These are phyloP conservation scores for Trichopria drosophilae DNA, from an alignment of 2,888 invertebrate species.

Conservation along the genomic window DNA sequence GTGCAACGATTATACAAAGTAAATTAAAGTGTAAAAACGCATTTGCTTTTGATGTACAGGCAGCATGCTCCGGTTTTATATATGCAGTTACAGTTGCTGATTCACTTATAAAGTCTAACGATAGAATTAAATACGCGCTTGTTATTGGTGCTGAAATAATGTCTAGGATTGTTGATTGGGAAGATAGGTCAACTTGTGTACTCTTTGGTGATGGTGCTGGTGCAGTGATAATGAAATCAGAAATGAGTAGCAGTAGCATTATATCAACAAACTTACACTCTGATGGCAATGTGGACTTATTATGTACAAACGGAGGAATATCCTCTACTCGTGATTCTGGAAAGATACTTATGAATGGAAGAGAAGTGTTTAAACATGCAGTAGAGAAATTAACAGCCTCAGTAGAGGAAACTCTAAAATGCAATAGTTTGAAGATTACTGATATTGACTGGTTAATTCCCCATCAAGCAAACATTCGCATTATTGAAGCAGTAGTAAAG, in stretches of 20 bases:
- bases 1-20: conserved; percentile 21
- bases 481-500: conserved; percentile 22
- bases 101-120: conserved; percentile 21
- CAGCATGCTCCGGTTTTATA: conserved; percentile 26
- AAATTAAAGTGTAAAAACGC: conserved; percentile 15
- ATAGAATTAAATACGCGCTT: conserved; percentile 15
- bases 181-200: conserved; percentile 25
- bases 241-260: conserved; percentile 11
- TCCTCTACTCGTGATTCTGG: conserved; percentile 14
- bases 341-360: conserved; percentile 21
- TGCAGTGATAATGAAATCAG: conserved; percentile 15
- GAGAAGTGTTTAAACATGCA: conserved; percentile 23
- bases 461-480: conserved; percentile 26
- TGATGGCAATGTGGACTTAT: conserved; percentile 18
- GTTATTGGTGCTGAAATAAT: conserved; percentile 26
- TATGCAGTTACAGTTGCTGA: conserved; percentile 21
- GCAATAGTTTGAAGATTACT: conserved; percentile 10
- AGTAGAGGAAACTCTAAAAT: conserved; percentile 16
- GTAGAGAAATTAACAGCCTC: conserved; percentile 19
- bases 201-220: conserved; percentile 27
- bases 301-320: conserved; percentile 21
- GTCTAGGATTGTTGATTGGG: conserved; percentile 25
- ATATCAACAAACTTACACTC: conserved; percentile 14
- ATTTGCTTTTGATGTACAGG: conserved; percentile 23
- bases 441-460: conserved; percentile 26